Evolutionary conservation across 2,888 invertebrate species (phyloP), one percentile per base, ranked within the genome.

Genomic region (Lasioglossum marginatum): DNA sequence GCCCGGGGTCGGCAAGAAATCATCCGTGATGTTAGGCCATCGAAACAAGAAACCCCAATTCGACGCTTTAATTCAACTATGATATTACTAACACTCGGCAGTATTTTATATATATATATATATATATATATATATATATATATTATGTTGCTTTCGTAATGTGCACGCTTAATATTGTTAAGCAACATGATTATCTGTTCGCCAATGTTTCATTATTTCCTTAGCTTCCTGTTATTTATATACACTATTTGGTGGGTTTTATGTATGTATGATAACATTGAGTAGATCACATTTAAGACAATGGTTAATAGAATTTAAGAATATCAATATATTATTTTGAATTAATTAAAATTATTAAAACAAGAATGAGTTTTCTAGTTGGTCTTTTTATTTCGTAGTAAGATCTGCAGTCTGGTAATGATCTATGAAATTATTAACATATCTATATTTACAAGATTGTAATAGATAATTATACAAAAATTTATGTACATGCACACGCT

Each of bases 1-100:
- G 37, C 34, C 1, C 10, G 12, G 19, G 19, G 45, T 19, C 63
- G n/a, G 68, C 66, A 78, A 48, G 78, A 81, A 77, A 37, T 78
- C 68, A 75, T 77, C 57, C 43, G 31, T 12, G 14, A 57, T 27
- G 37, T 16, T 34, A 60, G 43, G 68, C 16, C 31, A 60, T 45
- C 31, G 63, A 27, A 37, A 43, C 73, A 48, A n/a, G 31, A 43
- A 75, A 52, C 52, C 27, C 63, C 71, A 72, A 27, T 23, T 45
- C 66, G 31, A 23, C 52, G 72, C 52, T 37, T 66, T 79, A 81
- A n/a, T 57, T n/a, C 10, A 57, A 57, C n/a, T n/a, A 4, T 57
- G n/a, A 3, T 8, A 52, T 52, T n/a, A 52, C n/a, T 10, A 52
- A 52, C n/a, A n/a, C 52, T 10, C 10, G 52, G 10, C 19, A 23